Base-by-base conservation (phyloP, 2,797 vertebrate species). In the Lophotriccus pileatus region DNA sequence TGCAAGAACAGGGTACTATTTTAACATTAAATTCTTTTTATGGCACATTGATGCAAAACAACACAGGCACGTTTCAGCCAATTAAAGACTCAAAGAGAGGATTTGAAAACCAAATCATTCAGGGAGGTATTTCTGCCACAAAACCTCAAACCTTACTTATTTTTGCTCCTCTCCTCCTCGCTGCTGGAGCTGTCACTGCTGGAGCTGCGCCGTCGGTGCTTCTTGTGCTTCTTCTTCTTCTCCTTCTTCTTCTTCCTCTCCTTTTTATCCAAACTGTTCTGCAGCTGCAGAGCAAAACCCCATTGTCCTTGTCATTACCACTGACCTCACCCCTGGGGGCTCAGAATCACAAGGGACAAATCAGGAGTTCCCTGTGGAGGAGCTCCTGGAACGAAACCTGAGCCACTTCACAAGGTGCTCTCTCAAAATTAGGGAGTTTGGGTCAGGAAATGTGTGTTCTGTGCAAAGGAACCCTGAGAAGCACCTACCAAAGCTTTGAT, bases 191-290 rank as follows among this genome's bases (percentile, higher is more conserved):
- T 95, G 25, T 93, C 97, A 17, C 97, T 98, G 72, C 98, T 98
- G 4, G 97, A 98, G 77, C 98, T 98, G 39, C 98, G 98, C 36
- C 97, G 98, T 24, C 98, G 99, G 46, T 98, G 98, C 49, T 98
- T 99, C 96, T 97, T 98, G 92, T 98, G 97, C 52, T 98, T 98
- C 96, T 98, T 98, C 68, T 97, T 98, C 93, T 98, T 98, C 84
- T 97, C 98, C 84, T 98, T 98, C 93, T 98, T 98, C 82, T 98
- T 99, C 95, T 98, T 98, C 21, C 98, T 98, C 84, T 98, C 98
- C 76, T 99, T 99, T 85, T 99, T 99, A 23, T 99, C 98, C 30
- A 99, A 97, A 90, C 99, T 99, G 94, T 98, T 98, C 47, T 99
- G 99, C 91, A 99, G 97, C 99, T 99, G 92, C 36, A 92, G 89